A percentile compares a stretch with the other conserved stretches of the same genome.
Evolutionary conservation across 2,797 vertebrate genomes (phyloP).

Genomic region (Synanceia verrucosa): DNA sequence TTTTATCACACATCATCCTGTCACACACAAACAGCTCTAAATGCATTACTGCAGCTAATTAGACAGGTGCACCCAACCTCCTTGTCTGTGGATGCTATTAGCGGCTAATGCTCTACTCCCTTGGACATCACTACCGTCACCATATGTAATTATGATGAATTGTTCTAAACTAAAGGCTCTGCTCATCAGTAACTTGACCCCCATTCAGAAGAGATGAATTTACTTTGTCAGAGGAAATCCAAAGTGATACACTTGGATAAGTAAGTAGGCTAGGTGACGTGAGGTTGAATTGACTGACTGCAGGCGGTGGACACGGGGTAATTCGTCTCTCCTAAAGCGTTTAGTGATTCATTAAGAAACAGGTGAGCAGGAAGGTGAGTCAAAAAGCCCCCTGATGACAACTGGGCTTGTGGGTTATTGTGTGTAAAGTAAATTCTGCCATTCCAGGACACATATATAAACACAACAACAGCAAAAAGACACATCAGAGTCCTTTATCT

Average conservation of each 20-base stretch:
- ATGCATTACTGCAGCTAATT: slow-evolving; percentile 47
- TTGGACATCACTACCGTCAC: slow-evolving; percentile 16
- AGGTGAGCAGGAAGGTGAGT: slow-evolving; percentile 39
- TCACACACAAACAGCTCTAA: slow-evolving; percentile 27
- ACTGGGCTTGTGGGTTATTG: slow-evolving; percentile 7
- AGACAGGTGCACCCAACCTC: slow-evolving; percentile 16
- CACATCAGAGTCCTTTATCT: slow-evolving; percentile 32
- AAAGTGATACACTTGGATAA: slow-evolving; percentile 61
- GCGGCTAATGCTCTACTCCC: slow-evolving; percentile 30
- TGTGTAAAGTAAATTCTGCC: slow-evolving; percentile 7
- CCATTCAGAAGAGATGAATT: slow-evolving; percentile 67
- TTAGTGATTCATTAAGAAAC: slow-evolving; percentile 56
- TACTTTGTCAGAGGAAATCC: slow-evolving; percentile 56
- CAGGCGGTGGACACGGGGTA: slow-evolving; percentile 38
- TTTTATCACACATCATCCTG: slow-evolving; percentile 4
- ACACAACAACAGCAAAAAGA: background rate
- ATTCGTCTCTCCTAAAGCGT: slow-evolving; percentile 60
- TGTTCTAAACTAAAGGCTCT: slow-evolving; percentile 37
- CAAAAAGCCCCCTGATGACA: slow-evolving; percentile 40
- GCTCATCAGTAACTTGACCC: slow-evolving; percentile 55
- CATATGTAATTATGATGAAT: slow-evolving; percentile 73
- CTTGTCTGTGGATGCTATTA: slow-evolving; percentile 15
- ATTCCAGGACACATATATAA: background rate
- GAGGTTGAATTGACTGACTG: slow-evolving; percentile 47
- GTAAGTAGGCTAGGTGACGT: slow-evolving; percentile 56